Percentiles rank a stretch among this genome's conserved stretches.
These are phyloP conservation scores for Pitta sordida DNA, from an alignment of 2,113 vertebrate species.

Conservation along the genomic window DNA sequence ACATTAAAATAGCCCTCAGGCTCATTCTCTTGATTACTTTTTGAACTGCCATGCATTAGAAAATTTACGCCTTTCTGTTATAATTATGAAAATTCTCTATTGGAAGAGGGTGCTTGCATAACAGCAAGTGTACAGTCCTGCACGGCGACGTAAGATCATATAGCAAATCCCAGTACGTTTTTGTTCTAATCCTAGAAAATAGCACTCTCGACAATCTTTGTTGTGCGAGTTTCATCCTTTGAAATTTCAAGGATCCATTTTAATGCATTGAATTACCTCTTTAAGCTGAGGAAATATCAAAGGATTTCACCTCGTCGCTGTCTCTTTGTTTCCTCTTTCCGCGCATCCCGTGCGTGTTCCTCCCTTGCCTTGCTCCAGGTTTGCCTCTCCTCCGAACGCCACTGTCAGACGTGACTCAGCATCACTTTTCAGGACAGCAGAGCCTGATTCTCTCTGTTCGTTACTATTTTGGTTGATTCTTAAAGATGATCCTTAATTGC, in stretches of 20 bases:
- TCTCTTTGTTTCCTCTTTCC: slow-evolving; percentile 58
- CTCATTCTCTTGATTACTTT: slow-evolving; percentile 98
- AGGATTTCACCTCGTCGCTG: slow-evolving; percentile 6
- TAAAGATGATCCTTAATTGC: not conserved
- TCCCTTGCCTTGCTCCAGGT: not conserved
- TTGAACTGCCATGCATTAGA: slow-evolving; percentile 89
- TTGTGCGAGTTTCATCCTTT: slow-evolving; percentile 59
- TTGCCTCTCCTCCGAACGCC: not conserved
- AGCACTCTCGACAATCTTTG: slow-evolving; percentile 51
- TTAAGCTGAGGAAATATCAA: slow-evolving; percentile 53
- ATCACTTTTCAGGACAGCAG: not conserved
- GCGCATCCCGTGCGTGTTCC: not conserved
- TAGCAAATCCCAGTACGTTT: slow-evolving; percentile 28
- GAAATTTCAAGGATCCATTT: slow-evolving; percentile 52
- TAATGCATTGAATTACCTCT: slow-evolving; percentile 28
- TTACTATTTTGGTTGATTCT: not conserved
- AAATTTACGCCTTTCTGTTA: slow-evolving; percentile 94
- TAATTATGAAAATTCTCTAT: slow-evolving; percentile 90
- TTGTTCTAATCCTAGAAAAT: slow-evolving; percentile 61
- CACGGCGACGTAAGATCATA: not conserved
- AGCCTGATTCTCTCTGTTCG: not conserved
- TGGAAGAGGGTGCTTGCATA: slow-evolving; percentile 82
- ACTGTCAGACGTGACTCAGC: not conserved
- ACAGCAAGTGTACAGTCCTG: slow-evolving; percentile 64
- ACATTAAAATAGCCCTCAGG: slow-evolving; percentile 95